These are phyloP conservation scores for Thymelicus lineola DNA, from an alignment of 2,888 invertebrate species.

Conservation along the genomic window DNA sequence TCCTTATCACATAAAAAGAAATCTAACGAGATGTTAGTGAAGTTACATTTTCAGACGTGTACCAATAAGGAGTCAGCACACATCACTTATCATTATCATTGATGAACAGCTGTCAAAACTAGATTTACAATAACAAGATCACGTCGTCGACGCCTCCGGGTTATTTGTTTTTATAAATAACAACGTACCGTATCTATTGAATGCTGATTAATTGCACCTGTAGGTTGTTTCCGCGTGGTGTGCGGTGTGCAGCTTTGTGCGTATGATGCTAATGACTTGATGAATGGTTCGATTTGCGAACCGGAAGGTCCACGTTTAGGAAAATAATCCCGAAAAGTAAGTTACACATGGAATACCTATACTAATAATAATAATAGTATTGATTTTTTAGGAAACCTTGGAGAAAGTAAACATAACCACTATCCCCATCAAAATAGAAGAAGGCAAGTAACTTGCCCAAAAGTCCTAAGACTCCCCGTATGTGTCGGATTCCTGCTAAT, in stretches of 20 bases:
- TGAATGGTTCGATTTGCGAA: constrained; percentile 4
- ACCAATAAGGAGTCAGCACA: not conserved
- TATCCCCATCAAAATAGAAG: no score
- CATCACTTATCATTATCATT: not conserved
- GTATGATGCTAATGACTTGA: not conserved
- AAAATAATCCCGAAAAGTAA: no score
- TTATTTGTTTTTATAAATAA: constrained; percentile 33
- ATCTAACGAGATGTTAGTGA: not conserved
- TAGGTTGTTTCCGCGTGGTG: constrained; percentile 33
- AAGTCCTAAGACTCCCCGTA: no score
- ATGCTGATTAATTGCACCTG: constrained; percentile 23
- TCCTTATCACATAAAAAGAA: no score
- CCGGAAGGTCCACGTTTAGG: no score
- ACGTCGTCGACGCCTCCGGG: constrained; percentile 10
- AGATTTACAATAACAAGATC: constrained; percentile 3
- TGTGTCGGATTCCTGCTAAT: no score
- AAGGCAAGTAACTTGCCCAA: no score
- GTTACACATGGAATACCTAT: no score
- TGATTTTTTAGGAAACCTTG: no score
- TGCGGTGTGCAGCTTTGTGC: constrained; percentile 1
- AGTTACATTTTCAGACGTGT: not conserved
- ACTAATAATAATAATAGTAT: no score
- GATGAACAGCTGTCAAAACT: not conserved
- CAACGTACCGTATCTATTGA: constrained; percentile 10
- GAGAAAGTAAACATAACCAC: no score